Evolutionary conservation across 2,797 vertebrate genomes (phyloP), one percentile per base, ranked within the genome.

Genomic region (Phoeniculus purpureus): DNA sequence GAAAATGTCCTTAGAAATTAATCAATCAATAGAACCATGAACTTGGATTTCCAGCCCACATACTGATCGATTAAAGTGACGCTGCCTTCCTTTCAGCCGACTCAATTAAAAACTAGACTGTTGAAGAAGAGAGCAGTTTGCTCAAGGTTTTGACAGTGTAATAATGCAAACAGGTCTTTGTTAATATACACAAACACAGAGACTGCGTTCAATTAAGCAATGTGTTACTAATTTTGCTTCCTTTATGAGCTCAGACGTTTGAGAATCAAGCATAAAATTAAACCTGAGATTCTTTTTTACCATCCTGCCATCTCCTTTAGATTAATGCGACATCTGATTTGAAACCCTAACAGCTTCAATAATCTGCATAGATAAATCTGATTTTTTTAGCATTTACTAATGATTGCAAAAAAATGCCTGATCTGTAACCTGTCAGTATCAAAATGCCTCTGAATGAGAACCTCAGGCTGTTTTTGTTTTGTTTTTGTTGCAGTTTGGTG

Each of bases 401-500:
- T 97, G 88, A 71, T 96, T 94, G 89, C 56, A 94, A 95, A 93
- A 1, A 88, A 80, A 59, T 51, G 62, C 65, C 89, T 93, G 90
- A 92, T 94, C 96, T 82, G 96, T 94, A 96, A 80, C 72, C 81
- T 76, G 1, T 84, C 74, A 43, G 70, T 54, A 3, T 75, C 89
- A 48, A 79, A 52, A 50, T 50, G 31, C 25, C 8, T 50, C 32
- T 72, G 61, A 61, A 40, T 52, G 85, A 95, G 84, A 93, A 74
- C 34, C 87, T 95, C 45, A 95, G 81, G 90, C 89, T 85, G 23
- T 9, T 43, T 22, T 89, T 60, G 56, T 95, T 85, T 94, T 85
- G 10, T 97, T 83, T 95, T 90, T 58, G 37, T 94, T 90, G 40
- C 97, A 99, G 99, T 99, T 99, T 82, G 99, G 99, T 96, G 99